Base-by-base conservation (phyloP, 2,888 invertebrate genomes). In the Ophion ellenae region DNA sequence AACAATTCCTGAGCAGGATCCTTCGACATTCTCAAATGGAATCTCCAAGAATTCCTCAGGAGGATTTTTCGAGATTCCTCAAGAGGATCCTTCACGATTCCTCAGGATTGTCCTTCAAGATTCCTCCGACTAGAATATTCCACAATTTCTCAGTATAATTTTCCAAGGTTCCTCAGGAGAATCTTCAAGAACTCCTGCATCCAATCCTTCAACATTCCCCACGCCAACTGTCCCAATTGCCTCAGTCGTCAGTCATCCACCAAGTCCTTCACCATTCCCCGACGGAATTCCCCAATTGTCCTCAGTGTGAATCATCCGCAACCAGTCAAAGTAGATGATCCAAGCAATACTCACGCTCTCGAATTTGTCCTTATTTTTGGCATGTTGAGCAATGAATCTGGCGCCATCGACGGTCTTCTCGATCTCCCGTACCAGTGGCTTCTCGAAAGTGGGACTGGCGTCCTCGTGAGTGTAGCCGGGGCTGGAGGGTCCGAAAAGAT, bases 311-410 rank as follows among this genome's bases (percentile, higher is more conserved):
- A 3, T 32, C 32, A 2, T 17, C 14, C 14, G 0, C 17, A 14
- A 53, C 2, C 14, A 1, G 14, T 4, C 2, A 53, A 5, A 53
- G 5, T 9, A 24, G 2, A 20, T 3, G 20, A 61, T 9, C 11
- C 2, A 45, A 63, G 40, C 24, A n/a, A 32, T 11, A 97, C 97
- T 97, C 95, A 98, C 98, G 94, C 97, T 97, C 94, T 98, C 98
- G 94, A 98, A 98, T 94, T 97, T 97, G 95, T 98, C 98, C 95
- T 98, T 98, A 95, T 98, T 98, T 95, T 97, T 97, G 94, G 98
- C 98, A 94, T 98, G 98, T 95, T 98, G 98, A 93, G 98, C 98
- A 95, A 98, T 98, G 95, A 98, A 98, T 92, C 97, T 96, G 89
- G 98, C 98, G 91, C 98, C 98, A 94, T 98, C 97, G 94, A 98